phyloP scores from a whole-genome alignment of 2,113 vertebrate species.

The Andinoacara biseriatus region DNA sequence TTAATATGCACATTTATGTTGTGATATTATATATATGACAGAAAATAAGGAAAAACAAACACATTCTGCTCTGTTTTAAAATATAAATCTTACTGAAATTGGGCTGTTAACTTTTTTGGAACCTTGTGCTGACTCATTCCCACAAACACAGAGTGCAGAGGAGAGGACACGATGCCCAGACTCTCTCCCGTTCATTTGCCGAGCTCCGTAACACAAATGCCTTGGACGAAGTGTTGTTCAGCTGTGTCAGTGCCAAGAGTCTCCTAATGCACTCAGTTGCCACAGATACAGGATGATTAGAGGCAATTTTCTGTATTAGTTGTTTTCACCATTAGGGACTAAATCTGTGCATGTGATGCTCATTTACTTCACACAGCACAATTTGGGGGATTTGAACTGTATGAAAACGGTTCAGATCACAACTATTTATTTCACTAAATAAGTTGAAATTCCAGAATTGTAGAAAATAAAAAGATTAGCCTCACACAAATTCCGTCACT shows the following conservation, averaged over 20 bases:
- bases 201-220: not conserved
- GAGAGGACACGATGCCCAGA: not conserved
- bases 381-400: not conserved
- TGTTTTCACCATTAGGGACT: slow-evolving; percentile 47
- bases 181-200: not conserved
- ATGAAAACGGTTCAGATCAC: not conserved
- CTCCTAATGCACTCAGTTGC: slow-evolving; percentile 57
- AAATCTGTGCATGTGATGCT: slow-evolving; percentile 3
- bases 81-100: not conserved
- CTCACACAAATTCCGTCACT: no score
- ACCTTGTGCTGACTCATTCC: not conserved
- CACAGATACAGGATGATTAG: slow-evolving; percentile 67
- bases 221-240: slow-evolving; percentile 28
- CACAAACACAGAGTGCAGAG: not conserved
- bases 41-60: not conserved
- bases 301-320: slow-evolving; percentile 54
- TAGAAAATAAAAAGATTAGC: not conserved
- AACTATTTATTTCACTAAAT: not conserved
- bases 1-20: not conserved
- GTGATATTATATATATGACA: not conserved
- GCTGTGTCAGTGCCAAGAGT: slow-evolving; percentile 33
- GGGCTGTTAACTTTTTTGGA: not conserved
- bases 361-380: slow-evolving; percentile 14
- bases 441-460: not conserved
- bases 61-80: not conserved